Conservation (phyloP, 2,797 vertebrate species). For the Labeo calbasu region DNA sequence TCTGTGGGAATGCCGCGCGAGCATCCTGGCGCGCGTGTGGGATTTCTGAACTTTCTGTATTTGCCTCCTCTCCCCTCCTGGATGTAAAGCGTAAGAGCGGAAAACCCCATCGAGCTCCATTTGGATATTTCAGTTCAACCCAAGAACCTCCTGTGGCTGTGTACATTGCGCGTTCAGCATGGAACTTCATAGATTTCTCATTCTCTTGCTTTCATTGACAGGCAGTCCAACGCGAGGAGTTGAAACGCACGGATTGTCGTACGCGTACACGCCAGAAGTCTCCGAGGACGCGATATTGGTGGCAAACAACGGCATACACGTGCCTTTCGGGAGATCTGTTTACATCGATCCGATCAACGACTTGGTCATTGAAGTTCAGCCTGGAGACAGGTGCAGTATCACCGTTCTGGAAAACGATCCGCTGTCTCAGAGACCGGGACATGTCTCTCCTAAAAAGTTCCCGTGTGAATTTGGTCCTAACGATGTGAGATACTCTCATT, state of each 20-base stretch:
- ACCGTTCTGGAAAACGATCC: slow-evolving; percentile 91
- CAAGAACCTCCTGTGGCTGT: slow-evolving; percentile 10
- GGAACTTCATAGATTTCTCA: slow-evolving; percentile 66
- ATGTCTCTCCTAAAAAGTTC: slow-evolving; percentile 89
- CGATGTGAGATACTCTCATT: slow-evolving; percentile 90
- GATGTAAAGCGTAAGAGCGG: background rate
- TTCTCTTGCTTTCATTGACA: slow-evolving; percentile 69
- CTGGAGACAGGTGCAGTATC: slow-evolving; percentile 88
- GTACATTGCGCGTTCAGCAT: slow-evolving; percentile 55
- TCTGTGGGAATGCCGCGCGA: slow-evolving; percentile 64
- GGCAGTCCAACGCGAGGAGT: slow-evolving; percentile 60
- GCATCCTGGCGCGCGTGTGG: slow-evolving; percentile 43
- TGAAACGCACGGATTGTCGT: slow-evolving; percentile 75
- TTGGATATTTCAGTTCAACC: slow-evolving; percentile 26
- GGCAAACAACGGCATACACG: slow-evolving; percentile 90
- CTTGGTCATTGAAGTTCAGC: slow-evolving; percentile 90
- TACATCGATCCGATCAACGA: slow-evolving; percentile 90
- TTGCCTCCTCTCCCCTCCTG: slow-evolving; percentile 48
- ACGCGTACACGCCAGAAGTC: slow-evolving; percentile 77
- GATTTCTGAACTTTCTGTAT: slow-evolving; percentile 41
- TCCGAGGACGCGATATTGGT: slow-evolving; percentile 84
- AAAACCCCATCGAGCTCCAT: background rate
- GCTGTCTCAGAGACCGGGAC: slow-evolving; percentile 88
- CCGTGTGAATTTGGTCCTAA: slow-evolving; percentile 89
- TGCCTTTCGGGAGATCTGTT: slow-evolving; percentile 89